Conservation (phyloP, 2,888 invertebrate genomes). For the Antitype chi region DNA sequence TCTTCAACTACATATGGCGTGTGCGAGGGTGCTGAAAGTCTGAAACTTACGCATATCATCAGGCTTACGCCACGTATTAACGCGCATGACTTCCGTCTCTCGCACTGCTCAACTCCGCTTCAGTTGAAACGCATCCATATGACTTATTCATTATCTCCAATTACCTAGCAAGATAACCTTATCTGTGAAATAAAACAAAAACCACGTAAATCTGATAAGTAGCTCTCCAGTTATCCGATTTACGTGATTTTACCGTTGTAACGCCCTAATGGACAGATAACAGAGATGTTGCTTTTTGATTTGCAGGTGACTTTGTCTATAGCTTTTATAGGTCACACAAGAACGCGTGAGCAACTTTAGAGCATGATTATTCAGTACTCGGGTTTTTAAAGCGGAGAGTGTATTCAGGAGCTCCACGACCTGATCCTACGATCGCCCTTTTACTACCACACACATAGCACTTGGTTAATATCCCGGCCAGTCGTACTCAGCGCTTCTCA, state of each 20-base stretch:
- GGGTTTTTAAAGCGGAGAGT: too few relatives aligned
- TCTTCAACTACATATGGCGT: background rate
- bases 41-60: background rate
- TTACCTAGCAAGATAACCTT: constrained; percentile 20
- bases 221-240: constrained; percentile 1
- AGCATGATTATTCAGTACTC: too few relatives aligned
- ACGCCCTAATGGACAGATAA: constrained; percentile 38
- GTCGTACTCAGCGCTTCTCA: too few relatives aligned
- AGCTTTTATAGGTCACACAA: too few relatives aligned
- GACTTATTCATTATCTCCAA: background rate
- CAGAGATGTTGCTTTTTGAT: background rate
- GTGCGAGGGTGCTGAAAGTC: background rate
- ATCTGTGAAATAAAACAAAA: constrained; percentile 39
- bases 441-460: too few relatives aligned
- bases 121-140: background rate
- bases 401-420: too few relatives aligned
- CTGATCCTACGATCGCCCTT: too few relatives aligned
- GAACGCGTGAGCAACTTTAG: too few relatives aligned
- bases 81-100: background rate
- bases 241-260: background rate
- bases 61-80: background rate
- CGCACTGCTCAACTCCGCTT: background rate
- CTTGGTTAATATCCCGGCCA: too few relatives aligned
- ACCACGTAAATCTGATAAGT: constrained; percentile 23
- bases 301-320: background rate